Evolutionary conservation across 1,140 invertebrate genomes (phyloP).

Genomic region (Lepidotrigona ventralis): DNA sequence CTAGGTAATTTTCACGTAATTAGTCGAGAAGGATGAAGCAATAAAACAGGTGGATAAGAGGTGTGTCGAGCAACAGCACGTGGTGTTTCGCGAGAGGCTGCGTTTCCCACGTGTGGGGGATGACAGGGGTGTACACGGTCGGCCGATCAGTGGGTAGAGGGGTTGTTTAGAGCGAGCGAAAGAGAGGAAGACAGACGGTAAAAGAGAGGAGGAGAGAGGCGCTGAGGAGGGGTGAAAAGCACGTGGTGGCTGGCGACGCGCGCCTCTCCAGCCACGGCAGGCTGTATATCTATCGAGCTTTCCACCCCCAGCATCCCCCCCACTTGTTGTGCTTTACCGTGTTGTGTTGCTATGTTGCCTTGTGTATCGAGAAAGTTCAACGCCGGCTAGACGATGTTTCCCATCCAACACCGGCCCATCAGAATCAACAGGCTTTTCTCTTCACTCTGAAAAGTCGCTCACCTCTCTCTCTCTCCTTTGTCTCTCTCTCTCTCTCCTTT

Average conservation of each 20-base stretch:
- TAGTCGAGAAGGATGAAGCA: neutral
- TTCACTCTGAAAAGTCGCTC: neutral
- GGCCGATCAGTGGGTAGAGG: constrained; percentile 61
- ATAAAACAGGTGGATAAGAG: neutral
- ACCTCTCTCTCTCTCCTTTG: neutral
- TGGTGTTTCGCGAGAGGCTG: constrained; percentile 57
- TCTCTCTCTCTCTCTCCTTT: neutral
- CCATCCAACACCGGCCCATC: constrained; percentile 55
- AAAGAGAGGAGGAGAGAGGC: constrained; percentile 56
- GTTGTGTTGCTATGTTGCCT: constrained; percentile 75
- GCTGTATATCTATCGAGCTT: constrained; percentile 71
- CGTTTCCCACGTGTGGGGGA: constrained; percentile 57
- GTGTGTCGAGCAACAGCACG: constrained; percentile 34
- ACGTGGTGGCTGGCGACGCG: constrained; percentile 69
- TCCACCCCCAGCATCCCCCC: constrained; percentile 70
- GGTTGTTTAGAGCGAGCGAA: constrained; percentile 69
- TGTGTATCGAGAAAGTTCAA: constrained; percentile 79
- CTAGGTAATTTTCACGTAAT: too few relatives aligned
- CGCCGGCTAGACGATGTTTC: constrained; percentile 77
- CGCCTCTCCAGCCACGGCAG: constrained; percentile 64
- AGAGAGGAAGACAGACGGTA: constrained; percentile 62
- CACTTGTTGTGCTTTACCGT: constrained; percentile 77
- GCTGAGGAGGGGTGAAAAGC: constrained; percentile 59
- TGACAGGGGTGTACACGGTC: constrained; percentile 63
- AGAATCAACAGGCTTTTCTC: constrained; percentile 72